These are phyloP conservation scores for Spea hammondii DNA, from an alignment of 2,797 vertebrate genomes.

Conservation along the genomic window DNA sequence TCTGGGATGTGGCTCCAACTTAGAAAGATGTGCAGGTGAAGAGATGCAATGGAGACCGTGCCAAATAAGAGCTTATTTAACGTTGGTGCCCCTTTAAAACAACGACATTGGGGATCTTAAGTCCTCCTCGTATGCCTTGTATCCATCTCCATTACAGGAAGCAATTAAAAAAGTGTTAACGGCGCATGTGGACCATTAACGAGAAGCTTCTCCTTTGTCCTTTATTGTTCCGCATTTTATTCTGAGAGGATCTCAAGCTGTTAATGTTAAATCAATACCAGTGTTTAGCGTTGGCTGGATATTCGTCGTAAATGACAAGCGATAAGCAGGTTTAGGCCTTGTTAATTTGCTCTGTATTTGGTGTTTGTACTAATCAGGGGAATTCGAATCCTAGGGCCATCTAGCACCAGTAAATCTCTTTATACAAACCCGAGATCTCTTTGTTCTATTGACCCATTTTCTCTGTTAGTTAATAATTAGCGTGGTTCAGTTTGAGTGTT, in stretches of 20 bases:
- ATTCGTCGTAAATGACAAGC: conserved; percentile 69
- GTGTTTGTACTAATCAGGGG: conserved; percentile 72
- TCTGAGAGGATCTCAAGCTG: conserved; percentile 66
- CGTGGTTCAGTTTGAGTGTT: background rate
- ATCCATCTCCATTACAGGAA: conserved; percentile 45
- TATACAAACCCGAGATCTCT: conserved; percentile 63
- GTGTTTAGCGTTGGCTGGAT: conserved; percentile 70
- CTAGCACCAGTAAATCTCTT: conserved; percentile 65
- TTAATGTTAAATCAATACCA: conserved; percentile 73
- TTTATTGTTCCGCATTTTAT: conserved; percentile 64
- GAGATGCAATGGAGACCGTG: no score
- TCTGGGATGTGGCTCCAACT: no score
- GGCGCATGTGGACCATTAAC: conserved; percentile 32
- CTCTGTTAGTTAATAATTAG: conserved; percentile 30
- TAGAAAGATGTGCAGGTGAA: no score
- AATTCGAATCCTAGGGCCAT: conserved; percentile 63
- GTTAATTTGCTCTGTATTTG: conserved; percentile 75
- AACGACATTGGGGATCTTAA: conserved; percentile 3
- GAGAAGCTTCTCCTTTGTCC: conserved; percentile 26
- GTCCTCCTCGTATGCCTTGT: conserved; percentile 10
- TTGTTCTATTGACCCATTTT: conserved; percentile 65
- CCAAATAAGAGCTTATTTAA: no score
- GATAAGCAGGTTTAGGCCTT: conserved; percentile 71
- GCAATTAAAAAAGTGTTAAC: conserved; percentile 35
- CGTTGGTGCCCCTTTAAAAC: background rate